Percentiles rank a stretch among this genome's conserved stretches.
phyloP scores from a whole-genome alignment of 2,888 invertebrate species.

The Seladonia tumulorum region DNA sequence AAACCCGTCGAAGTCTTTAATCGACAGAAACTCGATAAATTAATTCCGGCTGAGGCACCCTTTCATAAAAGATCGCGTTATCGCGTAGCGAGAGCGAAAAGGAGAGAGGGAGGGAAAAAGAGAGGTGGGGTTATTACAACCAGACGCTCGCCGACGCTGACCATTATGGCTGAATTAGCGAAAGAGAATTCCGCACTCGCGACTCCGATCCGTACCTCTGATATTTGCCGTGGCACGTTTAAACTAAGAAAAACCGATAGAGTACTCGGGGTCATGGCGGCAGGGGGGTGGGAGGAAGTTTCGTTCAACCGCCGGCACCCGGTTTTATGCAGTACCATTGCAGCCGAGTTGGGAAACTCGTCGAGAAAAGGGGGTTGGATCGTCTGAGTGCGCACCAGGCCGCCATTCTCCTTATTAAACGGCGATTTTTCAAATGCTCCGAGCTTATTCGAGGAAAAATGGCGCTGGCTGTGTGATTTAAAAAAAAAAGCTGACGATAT shows the following conservation, averaged over 20 bases:
- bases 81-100: background rate
- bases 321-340: conserved; percentile 45
- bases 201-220: conserved; percentile 28
- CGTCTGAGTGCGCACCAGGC: conserved; percentile 3
- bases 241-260: conserved; percentile 57
- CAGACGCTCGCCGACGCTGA: conserved; percentile 8
- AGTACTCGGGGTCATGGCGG: conserved; percentile 3
- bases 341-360: conserved; percentile 28
- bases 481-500: background rate
- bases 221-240: conserved; percentile 60
- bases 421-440: conserved; percentile 2
- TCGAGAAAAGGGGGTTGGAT: conserved; percentile 18
- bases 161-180: conserved; percentile 58
- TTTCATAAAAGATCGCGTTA: conserved; percentile 40
- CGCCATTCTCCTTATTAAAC: conserved; percentile 52
- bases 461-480: background rate
- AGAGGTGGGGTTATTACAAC: conserved; percentile 39
- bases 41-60: conserved; percentile 30
- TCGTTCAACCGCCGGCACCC: conserved; percentile 7
- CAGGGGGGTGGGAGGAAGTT: background rate
- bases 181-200: conserved; percentile 37
- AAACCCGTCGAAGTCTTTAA: conserved; percentile 16
- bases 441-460: background rate
- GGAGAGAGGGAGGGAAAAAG: background rate
- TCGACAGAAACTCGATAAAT: conserved; percentile 38